phyloP scores from a whole-genome alignment of 2,888 invertebrate species.

The Ennomos fuscantarius region DNA sequence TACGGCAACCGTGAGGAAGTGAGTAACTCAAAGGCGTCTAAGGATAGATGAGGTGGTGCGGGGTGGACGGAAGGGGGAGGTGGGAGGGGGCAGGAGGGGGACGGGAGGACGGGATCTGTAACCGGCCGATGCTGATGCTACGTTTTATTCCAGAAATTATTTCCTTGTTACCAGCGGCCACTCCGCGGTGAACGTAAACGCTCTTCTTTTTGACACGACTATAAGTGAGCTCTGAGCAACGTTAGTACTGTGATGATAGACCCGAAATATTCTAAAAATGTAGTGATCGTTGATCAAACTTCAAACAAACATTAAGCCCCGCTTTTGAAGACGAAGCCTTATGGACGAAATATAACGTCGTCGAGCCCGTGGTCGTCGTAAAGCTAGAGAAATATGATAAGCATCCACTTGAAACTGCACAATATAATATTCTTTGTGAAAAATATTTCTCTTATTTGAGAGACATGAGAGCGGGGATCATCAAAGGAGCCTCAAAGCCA shows the following conservation, averaged over 20 bases:
- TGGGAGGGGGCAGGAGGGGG: conserved; percentile 2
- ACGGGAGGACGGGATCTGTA: conserved; percentile 6
- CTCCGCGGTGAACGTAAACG: no score
- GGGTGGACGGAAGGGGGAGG: neutral
- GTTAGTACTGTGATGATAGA: neutral
- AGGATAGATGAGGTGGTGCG: conserved; percentile 22
- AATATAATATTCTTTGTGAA: conserved; percentile 24
- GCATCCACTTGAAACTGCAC: conserved; percentile 11
- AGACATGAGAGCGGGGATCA: conserved; percentile 11
- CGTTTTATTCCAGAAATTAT: conserved; percentile 22
- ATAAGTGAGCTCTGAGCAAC: no score
- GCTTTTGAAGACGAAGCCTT: conserved; percentile 9
- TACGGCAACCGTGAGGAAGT: conserved; percentile 21
- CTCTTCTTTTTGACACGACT: no score
- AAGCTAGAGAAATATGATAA: conserved; percentile 15
- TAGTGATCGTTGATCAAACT: conserved; percentile 3
- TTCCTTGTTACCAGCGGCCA: conserved; percentile 7
- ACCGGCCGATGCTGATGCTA: conserved; percentile 10
- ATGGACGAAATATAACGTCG: conserved; percentile 3
- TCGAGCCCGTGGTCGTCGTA: conserved; percentile 10
- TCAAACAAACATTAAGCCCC: conserved; percentile 10
- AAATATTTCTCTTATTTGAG: conserved; percentile 19
- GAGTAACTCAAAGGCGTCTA: conserved; percentile 21
- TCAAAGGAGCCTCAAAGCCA: conserved; percentile 12
- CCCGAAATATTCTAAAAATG: neutral